phyloP scores from a whole-genome alignment of 2,797 vertebrate species.

The Chloroceryle inda region DNA sequence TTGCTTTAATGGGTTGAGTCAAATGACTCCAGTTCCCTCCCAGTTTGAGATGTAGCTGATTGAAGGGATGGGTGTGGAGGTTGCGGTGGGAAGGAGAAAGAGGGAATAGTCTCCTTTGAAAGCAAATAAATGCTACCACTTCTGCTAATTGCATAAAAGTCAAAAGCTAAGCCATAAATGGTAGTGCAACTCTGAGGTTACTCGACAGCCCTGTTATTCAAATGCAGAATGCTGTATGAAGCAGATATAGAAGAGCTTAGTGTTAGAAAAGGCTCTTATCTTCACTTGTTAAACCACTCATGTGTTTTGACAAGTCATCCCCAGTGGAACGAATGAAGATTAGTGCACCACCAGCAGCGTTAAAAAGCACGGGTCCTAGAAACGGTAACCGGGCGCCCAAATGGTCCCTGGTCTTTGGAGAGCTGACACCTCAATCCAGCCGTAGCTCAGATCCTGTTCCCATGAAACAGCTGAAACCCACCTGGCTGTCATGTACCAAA shows the following conservation, averaged over 20 bases:
- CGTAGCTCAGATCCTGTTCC: background rate
- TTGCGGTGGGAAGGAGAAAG: background rate
- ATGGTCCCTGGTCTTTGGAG: background rate
- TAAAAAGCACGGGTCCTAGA: background rate
- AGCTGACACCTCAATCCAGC: background rate
- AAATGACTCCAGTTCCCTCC: constrained; percentile 7
- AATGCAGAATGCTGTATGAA: constrained; percentile 6
- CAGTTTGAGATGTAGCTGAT: background rate
- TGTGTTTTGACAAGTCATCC: background rate
- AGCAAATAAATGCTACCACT: constrained; percentile 29
- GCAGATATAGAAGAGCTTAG: constrained; percentile 38
- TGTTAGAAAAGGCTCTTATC: constrained; percentile 39
- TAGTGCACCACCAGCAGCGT: background rate
- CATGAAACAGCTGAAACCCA: background rate
- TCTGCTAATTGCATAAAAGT: constrained; percentile 41
- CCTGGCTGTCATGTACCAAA: background rate
- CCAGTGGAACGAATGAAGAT: background rate
- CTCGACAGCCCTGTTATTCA: constrained; percentile 18
- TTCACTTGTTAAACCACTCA: constrained; percentile 6
- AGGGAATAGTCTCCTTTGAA: background rate
- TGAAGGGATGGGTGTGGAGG: background rate
- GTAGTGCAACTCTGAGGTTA: background rate
- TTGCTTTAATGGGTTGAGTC: background rate
- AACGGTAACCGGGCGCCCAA: background rate
- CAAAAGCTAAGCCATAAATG: constrained; percentile 43